Conservation (phyloP, 2,888 invertebrate species). For the Mythimna vitellina region DNA sequence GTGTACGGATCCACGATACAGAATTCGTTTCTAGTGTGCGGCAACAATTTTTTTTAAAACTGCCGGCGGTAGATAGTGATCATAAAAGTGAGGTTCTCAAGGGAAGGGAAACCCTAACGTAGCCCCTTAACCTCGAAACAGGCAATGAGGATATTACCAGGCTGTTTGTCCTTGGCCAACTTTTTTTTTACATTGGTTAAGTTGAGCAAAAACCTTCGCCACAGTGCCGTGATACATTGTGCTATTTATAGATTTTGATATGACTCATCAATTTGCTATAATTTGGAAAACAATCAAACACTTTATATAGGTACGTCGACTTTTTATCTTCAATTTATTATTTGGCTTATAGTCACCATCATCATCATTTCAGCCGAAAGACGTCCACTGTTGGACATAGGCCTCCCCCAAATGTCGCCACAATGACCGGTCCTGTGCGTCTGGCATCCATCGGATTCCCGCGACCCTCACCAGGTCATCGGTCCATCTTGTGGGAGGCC, state of each 20-base stretch:
- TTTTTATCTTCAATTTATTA: background rate
- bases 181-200: slow-evolving; percentile 27
- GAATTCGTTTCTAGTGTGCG: too few relatives aligned
- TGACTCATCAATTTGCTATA: slow-evolving; percentile 7
- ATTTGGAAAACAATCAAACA: background rate
- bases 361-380: too few relatives aligned
- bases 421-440: too few relatives aligned
- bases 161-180: slow-evolving; percentile 13
- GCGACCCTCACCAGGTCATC: too few relatives aligned
- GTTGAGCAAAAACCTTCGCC: slow-evolving; percentile 18
- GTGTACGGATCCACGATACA: too few relatives aligned
- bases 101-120: slow-evolving; percentile 20
- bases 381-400: too few relatives aligned
- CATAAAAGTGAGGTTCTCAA: background rate
- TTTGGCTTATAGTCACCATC: too few relatives aligned
- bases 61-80: background rate
- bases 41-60: too few relatives aligned
- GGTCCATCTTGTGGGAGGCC: too few relatives aligned
- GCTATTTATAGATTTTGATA: slow-evolving; percentile 37
- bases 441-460: too few relatives aligned
- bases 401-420: too few relatives aligned
- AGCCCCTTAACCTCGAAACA: slow-evolving; percentile 49
- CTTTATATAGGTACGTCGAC: background rate
- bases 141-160: slow-evolving; percentile 30
- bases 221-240: slow-evolving; percentile 9